These are phyloP conservation scores for Diorhabda carinulata DNA, from an alignment of 1,140 invertebrate species.

Conservation along the genomic window DNA sequence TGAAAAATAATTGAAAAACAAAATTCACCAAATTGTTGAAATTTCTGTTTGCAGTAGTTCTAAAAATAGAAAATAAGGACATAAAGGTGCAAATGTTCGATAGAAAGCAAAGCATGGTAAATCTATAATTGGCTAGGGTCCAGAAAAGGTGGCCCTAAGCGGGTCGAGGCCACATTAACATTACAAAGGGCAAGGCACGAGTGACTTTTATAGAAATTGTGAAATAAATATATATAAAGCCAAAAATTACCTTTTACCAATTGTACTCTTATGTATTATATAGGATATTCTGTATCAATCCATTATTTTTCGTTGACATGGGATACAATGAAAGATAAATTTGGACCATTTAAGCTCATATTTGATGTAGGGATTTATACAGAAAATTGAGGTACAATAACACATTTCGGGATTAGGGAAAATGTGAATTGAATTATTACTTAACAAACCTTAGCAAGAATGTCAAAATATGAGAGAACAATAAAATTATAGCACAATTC, in stretches of 20 bases:
- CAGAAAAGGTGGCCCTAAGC: constrained; percentile 12
- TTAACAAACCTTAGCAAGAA: too few relatives aligned
- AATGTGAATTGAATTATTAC: too few relatives aligned
- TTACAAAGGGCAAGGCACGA: constrained; percentile 11
- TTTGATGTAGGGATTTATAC: too few relatives aligned
- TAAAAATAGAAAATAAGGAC: neutral
- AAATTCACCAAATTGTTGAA: neutral
- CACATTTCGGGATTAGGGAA: too few relatives aligned
- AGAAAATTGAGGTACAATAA: too few relatives aligned
- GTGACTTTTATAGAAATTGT: constrained; percentile 10
- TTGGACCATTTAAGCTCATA: too few relatives aligned
- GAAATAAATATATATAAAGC: neutral
- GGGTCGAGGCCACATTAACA: constrained; percentile 13
- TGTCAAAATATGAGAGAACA: too few relatives aligned
- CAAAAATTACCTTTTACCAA: constrained; percentile 12
- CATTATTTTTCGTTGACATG: constrained; percentile 9
- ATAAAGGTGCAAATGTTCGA: constrained; percentile 11
- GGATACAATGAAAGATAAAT: neutral
- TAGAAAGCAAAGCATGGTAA: constrained; percentile 9
- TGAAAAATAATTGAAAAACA: too few relatives aligned
- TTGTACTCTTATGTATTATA: constrained; percentile 9
- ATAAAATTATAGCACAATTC: too few relatives aligned
- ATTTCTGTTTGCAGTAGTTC: neutral
- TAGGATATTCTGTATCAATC: constrained; percentile 6
- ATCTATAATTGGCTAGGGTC: constrained; percentile 11